Evolutionary conservation across 1,140 invertebrate genomes (phyloP).

Genomic region (Hestina assimilis): DNA sequence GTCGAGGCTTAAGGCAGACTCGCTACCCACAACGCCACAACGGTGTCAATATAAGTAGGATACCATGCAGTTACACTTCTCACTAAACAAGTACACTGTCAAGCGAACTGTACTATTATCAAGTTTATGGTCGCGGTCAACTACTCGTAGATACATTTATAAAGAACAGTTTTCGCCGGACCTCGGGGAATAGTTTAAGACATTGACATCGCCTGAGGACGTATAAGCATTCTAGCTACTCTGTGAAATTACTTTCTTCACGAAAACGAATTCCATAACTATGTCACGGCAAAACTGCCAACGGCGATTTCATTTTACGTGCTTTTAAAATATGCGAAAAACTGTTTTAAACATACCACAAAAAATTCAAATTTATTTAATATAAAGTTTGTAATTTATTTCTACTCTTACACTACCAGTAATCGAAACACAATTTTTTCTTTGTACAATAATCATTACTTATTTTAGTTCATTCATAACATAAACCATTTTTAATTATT

Average conservation of each 20-base stretch:
- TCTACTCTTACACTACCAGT: too few species aligned
- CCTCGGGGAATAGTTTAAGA: conserved; percentile 12
- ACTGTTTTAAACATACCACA: too few species aligned
- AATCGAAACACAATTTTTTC: too few species aligned
- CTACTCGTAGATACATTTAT: too few species aligned
- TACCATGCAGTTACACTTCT: neutral
- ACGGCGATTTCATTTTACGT: conserved; percentile 4
- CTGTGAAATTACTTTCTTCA: conserved; percentile 15
- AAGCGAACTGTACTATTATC: conserved; percentile 1
- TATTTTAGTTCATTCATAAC: too few species aligned
- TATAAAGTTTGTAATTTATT: too few species aligned
- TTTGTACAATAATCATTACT: too few species aligned
- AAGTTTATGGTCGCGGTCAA: conserved; percentile 5
- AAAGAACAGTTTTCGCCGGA: conserved; percentile 9
- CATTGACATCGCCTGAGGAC: conserved; percentile 11
- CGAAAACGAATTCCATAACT: conserved; percentile 7
- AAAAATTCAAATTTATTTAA: too few species aligned
- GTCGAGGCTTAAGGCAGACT: too few species aligned
- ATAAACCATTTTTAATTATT: too few species aligned
- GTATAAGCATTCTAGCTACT: conserved; percentile 6
- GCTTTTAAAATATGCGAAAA: neutral
- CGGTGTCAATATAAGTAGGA: too few species aligned
- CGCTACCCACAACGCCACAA: too few species aligned
- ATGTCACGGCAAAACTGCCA: conserved; percentile 4
- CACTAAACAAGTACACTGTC: neutral